Base-by-base conservation (phyloP, 2,113 vertebrate genomes). In the Ophthalmolycus amberensis region DNA sequence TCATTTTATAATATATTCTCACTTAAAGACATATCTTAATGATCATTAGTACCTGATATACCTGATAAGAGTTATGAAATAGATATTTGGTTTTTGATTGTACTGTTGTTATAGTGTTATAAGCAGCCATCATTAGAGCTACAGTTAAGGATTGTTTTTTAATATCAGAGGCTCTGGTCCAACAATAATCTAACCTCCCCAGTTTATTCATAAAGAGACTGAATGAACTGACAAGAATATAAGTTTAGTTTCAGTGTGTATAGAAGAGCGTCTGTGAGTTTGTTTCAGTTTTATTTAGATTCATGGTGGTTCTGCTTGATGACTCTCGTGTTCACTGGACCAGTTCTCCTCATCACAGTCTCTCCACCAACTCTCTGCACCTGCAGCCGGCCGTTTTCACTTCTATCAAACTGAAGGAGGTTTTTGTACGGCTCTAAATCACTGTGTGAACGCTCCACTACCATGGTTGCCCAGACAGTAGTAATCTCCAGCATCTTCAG, bases 271-370 rank as follows among this genome's bases (percentile, higher is more conserved):
- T 34, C 56, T 34, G 58, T 48, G 42, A 48, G 40, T 32, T 7
- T 25, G 4, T 77, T 73, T 46, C 20, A 78, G 4, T 37, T 67
- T 14, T 68, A 65, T 70, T 73, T 40, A 10, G 20, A 4, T 29
- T 75, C 34, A 46, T 25, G 65, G 66, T 63, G 0, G 37, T 84
- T 80, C n/a, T 86, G 74, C 70, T 87, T 80, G 73, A 60, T 71
- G 79, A 85, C 71, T 71, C 62, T 77, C 65, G 58, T 81, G 65
- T 65, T 75, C 62, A 79, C 40, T 89, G 80, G 37, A 85, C 79
- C 66, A 60, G 59, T 75, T 65, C 1, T 69, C 40, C 27, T 77
- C 73, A 22, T 80, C 82, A 72, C 66, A 67, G 68, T 67, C 34
- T 77, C 63, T 66, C 29, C 73, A 34, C n/a, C 67, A 70, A 25